Percentiles rank a stretch among this genome's conserved stretches.
Evolutionary conservation across 2,797 vertebrate species (phyloP).

Genomic region (Pantherophis vulpinus): DNA sequence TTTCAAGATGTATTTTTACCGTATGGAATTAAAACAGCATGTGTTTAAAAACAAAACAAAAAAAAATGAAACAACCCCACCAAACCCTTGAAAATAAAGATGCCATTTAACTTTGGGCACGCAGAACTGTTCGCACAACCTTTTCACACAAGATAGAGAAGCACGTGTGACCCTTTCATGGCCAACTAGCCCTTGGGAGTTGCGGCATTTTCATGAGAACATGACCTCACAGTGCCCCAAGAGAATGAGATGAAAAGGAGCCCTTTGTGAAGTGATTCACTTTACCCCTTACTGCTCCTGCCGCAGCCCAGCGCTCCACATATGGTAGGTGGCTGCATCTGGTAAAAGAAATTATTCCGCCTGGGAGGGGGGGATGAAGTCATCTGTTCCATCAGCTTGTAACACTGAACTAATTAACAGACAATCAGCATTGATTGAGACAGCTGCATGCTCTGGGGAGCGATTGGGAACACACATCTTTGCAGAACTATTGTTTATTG

Average conservation of each 20-base stretch:
- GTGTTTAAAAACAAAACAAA: neutral
- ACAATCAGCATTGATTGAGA: constrained; percentile 72
- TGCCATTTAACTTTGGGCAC: neutral
- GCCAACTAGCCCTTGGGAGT: neutral
- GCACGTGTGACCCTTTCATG: neutral
- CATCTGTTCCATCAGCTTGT: constrained; percentile 76
- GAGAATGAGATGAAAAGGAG: neutral
- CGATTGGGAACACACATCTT: constrained; percentile 46
- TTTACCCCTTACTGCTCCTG: neutral
- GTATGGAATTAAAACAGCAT: neutral
- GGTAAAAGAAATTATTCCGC: constrained; percentile 64
- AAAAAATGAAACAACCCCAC: neutral
- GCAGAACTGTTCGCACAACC: neutral
- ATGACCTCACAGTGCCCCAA: constrained; percentile 1
- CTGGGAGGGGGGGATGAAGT: constrained; percentile 54
- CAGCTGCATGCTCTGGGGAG: constrained; percentile 70
- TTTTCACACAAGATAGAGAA: neutral
- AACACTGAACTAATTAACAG: constrained; percentile 74
- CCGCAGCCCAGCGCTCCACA: constrained; percentile 14
- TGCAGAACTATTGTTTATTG: constrained; percentile 51
- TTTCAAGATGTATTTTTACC: neutral
- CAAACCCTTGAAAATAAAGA: neutral
- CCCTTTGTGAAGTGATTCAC: constrained; percentile 1
- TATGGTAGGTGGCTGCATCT: constrained; percentile 62
- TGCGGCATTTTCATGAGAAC: constrained; percentile 13